A percentile compares a stretch with the other conserved stretches of the same genome.
These are phyloP conservation scores for Eleutherodactylus coqui DNA, from an alignment of 2,797 vertebrate genomes.

Conservation along the genomic window DNA sequence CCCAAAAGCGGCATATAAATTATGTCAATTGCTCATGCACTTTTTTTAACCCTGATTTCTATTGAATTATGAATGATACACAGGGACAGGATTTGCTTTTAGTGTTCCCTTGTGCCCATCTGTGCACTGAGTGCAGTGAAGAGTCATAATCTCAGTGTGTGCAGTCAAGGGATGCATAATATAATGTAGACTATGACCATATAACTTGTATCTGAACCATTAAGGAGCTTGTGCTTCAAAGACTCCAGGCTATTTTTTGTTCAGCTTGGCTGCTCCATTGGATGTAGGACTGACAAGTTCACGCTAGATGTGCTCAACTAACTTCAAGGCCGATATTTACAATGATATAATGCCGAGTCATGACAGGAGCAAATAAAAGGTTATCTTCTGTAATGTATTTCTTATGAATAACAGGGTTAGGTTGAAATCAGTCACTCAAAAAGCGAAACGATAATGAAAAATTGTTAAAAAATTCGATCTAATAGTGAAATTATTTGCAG, in stretches of 20 bases:
- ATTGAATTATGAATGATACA: conserved; percentile 91
- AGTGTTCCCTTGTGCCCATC: conserved; percentile 79
- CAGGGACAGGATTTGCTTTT: conserved; percentile 86
- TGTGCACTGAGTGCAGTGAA: conserved; percentile 70
- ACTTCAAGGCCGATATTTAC: conserved; percentile 9
- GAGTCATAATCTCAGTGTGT: conserved; percentile 78
- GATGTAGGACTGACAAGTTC: conserved; percentile 61
- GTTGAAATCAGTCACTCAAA: neutral
- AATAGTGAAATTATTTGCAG: neutral
- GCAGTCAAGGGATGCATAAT: conserved; percentile 71
- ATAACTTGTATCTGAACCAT: conserved; percentile 65
- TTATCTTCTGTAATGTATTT: conserved; percentile 20
- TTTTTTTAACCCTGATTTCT: conserved; percentile 89
- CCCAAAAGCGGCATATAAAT: conserved; percentile 78
- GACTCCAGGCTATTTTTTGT: conserved; percentile 63
- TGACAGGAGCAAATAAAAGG: conserved; percentile 33
- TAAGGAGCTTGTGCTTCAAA: conserved; percentile 52
- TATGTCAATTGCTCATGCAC: conserved; percentile 81
- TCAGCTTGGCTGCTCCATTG: conserved; percentile 49
- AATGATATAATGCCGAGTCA: conserved; percentile 26
- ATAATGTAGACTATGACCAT: conserved; percentile 67
- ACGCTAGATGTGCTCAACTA: conserved; percentile 46
- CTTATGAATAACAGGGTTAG: conserved; percentile 15
- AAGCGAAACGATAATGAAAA: neutral
- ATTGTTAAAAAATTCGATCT: neutral